Conservation (phyloP, 2,888 invertebrate species). For the Dynastes tityus region DNA sequence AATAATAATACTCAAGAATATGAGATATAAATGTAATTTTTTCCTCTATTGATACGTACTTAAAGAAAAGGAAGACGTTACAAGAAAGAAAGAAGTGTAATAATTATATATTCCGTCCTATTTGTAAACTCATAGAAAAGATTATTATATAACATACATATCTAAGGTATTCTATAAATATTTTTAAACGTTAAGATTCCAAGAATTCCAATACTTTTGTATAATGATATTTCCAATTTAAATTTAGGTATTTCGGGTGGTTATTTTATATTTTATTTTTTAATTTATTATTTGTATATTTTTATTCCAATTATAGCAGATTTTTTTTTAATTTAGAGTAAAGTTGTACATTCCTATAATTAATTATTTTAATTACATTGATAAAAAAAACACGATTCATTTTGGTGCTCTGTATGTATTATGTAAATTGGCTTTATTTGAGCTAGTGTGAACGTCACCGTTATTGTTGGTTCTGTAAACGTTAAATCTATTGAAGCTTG, state of each 20-base stretch:
- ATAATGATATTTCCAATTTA: too few species aligned
- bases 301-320: neutral
- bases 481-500: neutral
- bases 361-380: neutral
- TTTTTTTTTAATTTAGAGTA: neutral
- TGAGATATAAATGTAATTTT: constrained; percentile 2
- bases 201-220: too few species aligned
- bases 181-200: too few species aligned
- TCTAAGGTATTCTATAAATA: too few species aligned
- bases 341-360: constrained; percentile 2
- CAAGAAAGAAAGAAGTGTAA: constrained; percentile 1
- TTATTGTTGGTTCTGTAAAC: neutral
- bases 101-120: constrained; percentile 35
- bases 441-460: too few species aligned
- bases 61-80: constrained; percentile 4
- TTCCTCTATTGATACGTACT: constrained; percentile 39
- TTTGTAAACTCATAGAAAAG: constrained; percentile 9
- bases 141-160: too few species aligned
- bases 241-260: too few species aligned
- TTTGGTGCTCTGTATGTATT: constrained; percentile 1
- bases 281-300: neutral
- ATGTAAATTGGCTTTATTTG: neutral
- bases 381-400: neutral
- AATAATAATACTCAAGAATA: neutral
- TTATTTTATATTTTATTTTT: too few species aligned